Conservation (phyloP, 2,113 vertebrate genomes). For the Channa argus region DNA sequence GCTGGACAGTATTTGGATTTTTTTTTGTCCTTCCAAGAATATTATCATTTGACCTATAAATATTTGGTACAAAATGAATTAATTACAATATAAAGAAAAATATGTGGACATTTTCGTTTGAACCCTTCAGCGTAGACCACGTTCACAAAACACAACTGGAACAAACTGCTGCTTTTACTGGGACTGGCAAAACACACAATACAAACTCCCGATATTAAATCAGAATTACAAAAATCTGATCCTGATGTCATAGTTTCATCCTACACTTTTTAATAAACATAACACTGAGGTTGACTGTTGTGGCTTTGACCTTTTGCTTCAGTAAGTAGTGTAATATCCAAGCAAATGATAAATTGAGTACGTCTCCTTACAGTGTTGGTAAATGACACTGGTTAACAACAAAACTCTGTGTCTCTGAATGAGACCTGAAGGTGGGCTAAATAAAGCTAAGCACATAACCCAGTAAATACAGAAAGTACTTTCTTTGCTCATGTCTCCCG, state of each 20-base stretch:
- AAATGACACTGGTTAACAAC: conserved; percentile 36
- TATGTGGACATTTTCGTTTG: conserved; percentile 78
- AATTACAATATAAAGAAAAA: conserved; percentile 88
- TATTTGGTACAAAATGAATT: conserved; percentile 91
- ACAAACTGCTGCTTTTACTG: conserved; percentile 47
- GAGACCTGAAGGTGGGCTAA: conserved; percentile 1
- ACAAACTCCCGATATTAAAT: conserved; percentile 29
- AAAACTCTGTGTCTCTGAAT: background rate
- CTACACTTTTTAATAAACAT: background rate
- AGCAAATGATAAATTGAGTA: background rate
- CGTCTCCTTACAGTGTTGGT: background rate
- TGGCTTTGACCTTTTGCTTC: conserved; percentile 27
- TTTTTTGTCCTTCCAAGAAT: conserved; percentile 69
- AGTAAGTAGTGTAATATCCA: conserved; percentile 4
- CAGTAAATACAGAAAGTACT: background rate
- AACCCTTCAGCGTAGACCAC: conserved; percentile 86
- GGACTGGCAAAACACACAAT: conserved; percentile 36
- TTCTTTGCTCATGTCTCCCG: background rate
- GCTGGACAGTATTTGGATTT: conserved; percentile 44
- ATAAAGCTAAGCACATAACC: background rate
- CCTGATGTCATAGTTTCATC: background rate
- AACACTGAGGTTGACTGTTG: conserved; percentile 29
- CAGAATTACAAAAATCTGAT: conserved; percentile 1
- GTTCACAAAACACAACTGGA: conserved; percentile 74
- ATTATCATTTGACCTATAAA: conserved; percentile 88